phyloP scores from a whole-genome alignment of 2,797 vertebrate species.

The Todus mexicanus region DNA sequence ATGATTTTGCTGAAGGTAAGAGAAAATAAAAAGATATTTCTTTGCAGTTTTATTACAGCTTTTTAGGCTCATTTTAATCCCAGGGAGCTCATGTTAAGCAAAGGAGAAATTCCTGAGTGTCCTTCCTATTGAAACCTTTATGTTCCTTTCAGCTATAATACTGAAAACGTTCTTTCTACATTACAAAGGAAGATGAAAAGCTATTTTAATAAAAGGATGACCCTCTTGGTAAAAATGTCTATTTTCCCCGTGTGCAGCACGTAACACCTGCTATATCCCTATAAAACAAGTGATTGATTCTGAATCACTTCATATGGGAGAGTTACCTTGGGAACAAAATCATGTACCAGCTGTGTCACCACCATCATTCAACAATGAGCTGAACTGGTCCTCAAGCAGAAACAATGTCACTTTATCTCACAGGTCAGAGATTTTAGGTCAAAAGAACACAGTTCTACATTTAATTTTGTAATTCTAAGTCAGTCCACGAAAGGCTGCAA shows the following conservation, averaged over 20 bases:
- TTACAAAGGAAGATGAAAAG: not conserved
- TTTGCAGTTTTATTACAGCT: not conserved
- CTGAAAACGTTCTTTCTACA: not conserved
- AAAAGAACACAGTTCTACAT: not conserved
- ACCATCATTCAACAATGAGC: conserved; percentile 34
- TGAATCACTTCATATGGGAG: not conserved
- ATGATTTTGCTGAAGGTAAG: not conserved
- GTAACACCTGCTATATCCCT: not conserved
- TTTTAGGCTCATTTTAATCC: not conserved
- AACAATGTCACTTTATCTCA: conserved; percentile 8
- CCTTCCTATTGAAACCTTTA: not conserved
- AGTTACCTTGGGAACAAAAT: conserved; percentile 50
- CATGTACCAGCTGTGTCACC: not conserved
- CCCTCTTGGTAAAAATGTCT: not conserved
- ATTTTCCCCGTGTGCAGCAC: not conserved
- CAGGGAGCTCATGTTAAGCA: not conserved
- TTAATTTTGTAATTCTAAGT: not conserved
- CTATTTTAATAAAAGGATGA: conserved; percentile 28
- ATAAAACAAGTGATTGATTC: not conserved
- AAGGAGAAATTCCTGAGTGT: not conserved
- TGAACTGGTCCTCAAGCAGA: not conserved
- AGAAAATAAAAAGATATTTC: not conserved
- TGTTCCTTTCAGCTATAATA: not conserved
- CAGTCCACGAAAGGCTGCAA: not conserved
- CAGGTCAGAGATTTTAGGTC: not conserved